These are phyloP conservation scores for Eublepharis macularius DNA, from an alignment of 2,113 vertebrate genomes.

Conservation along the genomic window DNA sequence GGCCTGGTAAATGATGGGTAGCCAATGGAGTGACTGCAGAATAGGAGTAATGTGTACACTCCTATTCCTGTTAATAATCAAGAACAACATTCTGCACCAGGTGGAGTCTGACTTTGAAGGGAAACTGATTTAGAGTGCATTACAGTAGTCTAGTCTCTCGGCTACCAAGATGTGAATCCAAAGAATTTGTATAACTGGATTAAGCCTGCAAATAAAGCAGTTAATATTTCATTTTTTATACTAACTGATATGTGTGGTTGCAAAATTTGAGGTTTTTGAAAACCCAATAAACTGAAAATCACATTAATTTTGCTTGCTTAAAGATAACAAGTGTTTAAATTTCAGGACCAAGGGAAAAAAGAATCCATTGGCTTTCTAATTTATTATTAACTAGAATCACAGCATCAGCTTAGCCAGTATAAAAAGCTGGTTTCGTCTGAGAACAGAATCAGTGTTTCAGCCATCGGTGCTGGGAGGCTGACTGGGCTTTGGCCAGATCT, in stretches of 20 bases:
- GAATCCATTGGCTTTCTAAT: background rate
- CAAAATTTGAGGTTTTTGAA: background rate
- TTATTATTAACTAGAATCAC: background rate
- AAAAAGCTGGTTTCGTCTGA: too few species aligned
- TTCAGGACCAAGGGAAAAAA: background rate
- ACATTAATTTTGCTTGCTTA: background rate
- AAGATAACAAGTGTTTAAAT: too few species aligned
- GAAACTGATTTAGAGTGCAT: too few species aligned
- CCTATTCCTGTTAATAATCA: too few species aligned
- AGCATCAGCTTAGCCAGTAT: background rate
- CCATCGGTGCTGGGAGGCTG: background rate
- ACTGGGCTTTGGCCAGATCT: background rate
- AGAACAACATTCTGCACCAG: too few species aligned
- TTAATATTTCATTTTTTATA: background rate
- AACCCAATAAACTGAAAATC: background rate
- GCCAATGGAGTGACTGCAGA: too few species aligned
- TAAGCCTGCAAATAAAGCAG: background rate
- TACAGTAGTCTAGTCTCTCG: too few species aligned
- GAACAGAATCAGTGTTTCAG: background rate
- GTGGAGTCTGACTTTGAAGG: too few species aligned
- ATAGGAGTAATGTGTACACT: too few species aligned
- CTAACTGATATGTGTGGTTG: background rate
- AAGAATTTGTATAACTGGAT: background rate
- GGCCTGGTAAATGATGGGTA: too few species aligned
- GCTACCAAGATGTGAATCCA: too few species aligned